Evolutionary conservation across 1,140 invertebrate genomes (phyloP).

Genomic region (Drosophila nigrodunni): DNA sequence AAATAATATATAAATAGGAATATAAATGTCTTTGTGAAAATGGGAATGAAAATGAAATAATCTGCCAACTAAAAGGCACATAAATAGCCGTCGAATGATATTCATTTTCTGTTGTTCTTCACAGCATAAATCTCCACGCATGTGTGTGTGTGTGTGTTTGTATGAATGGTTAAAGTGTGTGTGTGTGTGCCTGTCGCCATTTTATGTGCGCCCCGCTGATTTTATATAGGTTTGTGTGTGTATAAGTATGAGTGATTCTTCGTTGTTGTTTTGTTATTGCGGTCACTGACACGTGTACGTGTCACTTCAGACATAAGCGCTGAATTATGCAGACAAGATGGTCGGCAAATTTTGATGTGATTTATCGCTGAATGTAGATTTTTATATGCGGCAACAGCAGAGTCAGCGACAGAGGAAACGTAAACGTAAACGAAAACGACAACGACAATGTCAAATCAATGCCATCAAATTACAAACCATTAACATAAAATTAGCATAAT

Average conservation of each 20-base stretch:
- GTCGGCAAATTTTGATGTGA: slow-evolving; percentile 66
- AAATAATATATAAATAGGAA: slow-evolving; percentile 74
- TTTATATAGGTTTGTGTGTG: slow-evolving; percentile 26
- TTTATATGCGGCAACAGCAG: slow-evolving; percentile 32
- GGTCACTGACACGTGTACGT: slow-evolving; percentile 73
- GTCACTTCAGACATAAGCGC: slow-evolving; percentile 54
- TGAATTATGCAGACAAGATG: slow-evolving; percentile 71
- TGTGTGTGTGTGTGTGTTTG: slow-evolving; percentile 48
- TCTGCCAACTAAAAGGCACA: slow-evolving; percentile 78
- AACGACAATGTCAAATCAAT: slow-evolving; percentile 67
- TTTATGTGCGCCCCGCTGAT: slow-evolving; percentile 27
- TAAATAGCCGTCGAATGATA: slow-evolving; percentile 79
- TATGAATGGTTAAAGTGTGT: slow-evolving; percentile 44
- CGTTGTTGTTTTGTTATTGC: slow-evolving; percentile 48
- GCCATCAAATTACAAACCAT: slow-evolving; percentile 70
- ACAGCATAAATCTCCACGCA: background rate
- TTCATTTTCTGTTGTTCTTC: slow-evolving; percentile 55
- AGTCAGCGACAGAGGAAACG: background rate
- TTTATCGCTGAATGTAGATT: slow-evolving; percentile 62
- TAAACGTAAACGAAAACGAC: background rate
- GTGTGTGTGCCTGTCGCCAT: slow-evolving; percentile 54
- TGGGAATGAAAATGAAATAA: slow-evolving; percentile 79
- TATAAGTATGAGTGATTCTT: background rate
- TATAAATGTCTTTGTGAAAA: slow-evolving; percentile 49
- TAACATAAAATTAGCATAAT: slow-evolving; percentile 75